Percentiles rank a stretch among this genome's conserved stretches.
Conservation (phyloP, 2,888 invertebrate genomes). For the Philaethria dido region DNA sequence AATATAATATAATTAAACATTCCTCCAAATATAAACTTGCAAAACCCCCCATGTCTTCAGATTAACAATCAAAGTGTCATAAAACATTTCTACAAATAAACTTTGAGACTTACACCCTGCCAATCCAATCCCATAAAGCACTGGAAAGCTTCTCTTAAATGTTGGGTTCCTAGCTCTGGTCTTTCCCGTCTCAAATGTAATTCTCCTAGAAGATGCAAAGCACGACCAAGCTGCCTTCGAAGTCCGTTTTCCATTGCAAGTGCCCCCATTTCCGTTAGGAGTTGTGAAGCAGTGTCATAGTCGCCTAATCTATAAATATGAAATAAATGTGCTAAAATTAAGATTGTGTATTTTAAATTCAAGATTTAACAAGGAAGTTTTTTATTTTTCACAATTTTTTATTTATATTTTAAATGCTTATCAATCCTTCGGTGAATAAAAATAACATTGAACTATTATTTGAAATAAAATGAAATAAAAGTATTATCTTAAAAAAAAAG, state of each 20-base stretch:
- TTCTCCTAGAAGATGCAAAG: constrained; percentile 73
- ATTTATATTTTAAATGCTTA: no score
- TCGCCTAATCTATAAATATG: constrained; percentile 60
- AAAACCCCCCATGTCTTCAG: no score
- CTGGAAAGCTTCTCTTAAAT: constrained; percentile 70
- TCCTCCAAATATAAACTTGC: no score
- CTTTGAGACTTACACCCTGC: constrained; percentile 48
- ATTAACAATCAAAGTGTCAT: no score
- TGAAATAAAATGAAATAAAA: no score
- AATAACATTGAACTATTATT: no score
- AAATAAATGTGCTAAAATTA: background rate
- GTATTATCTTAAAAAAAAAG: no score
- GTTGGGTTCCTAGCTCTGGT: constrained; percentile 74
- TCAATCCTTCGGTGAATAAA: no score
- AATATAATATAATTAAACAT: no score
- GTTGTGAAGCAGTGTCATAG: constrained; percentile 63
- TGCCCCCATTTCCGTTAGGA: constrained; percentile 75
- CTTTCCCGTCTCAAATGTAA: constrained; percentile 68
- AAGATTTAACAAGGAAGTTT: background rate
- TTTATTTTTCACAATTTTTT: background rate
- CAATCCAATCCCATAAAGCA: constrained; percentile 73
- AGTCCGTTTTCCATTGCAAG: constrained; percentile 68
- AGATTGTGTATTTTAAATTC: background rate
- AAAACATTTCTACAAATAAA: background rate
- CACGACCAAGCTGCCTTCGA: constrained; percentile 67